Percentiles rank a stretch among this genome's conserved stretches.
These are phyloP conservation scores for Drosophila longiperda DNA, from an alignment of 2,888 invertebrate species.

Conservation along the genomic window DNA sequence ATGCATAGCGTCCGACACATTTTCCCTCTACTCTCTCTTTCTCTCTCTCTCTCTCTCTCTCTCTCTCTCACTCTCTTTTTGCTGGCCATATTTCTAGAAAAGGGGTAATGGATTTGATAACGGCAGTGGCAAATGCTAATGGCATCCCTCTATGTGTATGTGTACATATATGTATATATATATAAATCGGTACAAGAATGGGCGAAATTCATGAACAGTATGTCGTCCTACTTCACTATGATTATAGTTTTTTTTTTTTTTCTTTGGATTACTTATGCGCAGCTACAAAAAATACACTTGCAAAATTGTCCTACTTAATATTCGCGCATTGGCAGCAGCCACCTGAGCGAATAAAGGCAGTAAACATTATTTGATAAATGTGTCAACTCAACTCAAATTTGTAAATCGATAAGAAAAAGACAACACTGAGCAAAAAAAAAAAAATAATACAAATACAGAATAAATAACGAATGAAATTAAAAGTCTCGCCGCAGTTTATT, in stretches of 20 bases:
- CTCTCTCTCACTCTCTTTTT: not conserved
- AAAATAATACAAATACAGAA: too few species aligned
- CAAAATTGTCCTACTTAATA: slow-evolving; percentile 32
- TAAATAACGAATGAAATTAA: not conserved
- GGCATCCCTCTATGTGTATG: slow-evolving; percentile 26
- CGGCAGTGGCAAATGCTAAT: slow-evolving; percentile 66
- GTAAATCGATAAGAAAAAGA: not conserved
- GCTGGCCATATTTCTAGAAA: slow-evolving; percentile 28
- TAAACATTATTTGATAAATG: slow-evolving; percentile 36
- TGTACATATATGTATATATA: not conserved
- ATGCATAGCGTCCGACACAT: slow-evolving; percentile 50
- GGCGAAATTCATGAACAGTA: slow-evolving; percentile 27
- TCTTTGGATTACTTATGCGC: slow-evolving; percentile 51
- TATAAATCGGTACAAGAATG: not conserved
- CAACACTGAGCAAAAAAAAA: not conserved
- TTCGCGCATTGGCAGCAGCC: slow-evolving; percentile 10
- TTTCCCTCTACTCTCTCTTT: slow-evolving; percentile 4
- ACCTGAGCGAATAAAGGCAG: slow-evolving; percentile 27
- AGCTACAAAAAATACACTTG: slow-evolving; percentile 30
- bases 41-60: not conserved
- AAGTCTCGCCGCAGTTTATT: slow-evolving; percentile 4
- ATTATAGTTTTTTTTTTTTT: slow-evolving; percentile 38
- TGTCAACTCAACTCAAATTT: slow-evolving; percentile 22
- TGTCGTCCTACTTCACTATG: slow-evolving; percentile 24
- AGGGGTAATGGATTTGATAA: slow-evolving; percentile 64